phyloP scores from a whole-genome alignment of 2,888 invertebrate species.

The Ochropleura leucogaster region DNA sequence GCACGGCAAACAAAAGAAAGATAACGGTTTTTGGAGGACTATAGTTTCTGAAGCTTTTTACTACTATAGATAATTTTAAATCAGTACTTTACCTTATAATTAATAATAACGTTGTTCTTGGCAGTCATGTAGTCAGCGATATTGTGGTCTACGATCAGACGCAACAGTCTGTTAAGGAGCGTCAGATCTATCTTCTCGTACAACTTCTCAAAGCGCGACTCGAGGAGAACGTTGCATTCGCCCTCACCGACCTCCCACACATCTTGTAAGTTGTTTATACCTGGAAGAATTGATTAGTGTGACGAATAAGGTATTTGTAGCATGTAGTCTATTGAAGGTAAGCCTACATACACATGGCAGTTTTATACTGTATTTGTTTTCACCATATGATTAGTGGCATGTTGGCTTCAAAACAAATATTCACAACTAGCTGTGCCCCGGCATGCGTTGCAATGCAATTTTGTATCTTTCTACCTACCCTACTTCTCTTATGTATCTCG shows the following conservation, averaged over 20 bases:
- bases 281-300: conserved; percentile 69
- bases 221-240: conserved; percentile 99
- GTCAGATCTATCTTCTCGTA: conserved; percentile 99
- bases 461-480: too few relatives aligned
- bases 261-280: conserved; percentile 98
- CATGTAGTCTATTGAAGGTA: too few relatives aligned
- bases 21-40: background rate
- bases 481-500: too few relatives aligned
- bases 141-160: conserved; percentile 99
- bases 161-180: conserved; percentile 97
- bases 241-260: conserved; percentile 99
- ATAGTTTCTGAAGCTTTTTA: background rate
- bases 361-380: too few relatives aligned
- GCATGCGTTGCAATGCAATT: too few relatives aligned
- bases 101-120: conserved; percentile 99
- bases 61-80: background rate
- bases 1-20: background rate
- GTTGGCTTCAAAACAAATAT: too few relatives aligned
- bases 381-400: too few relatives aligned
- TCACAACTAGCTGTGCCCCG: too few relatives aligned
- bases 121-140: conserved; percentile 99
- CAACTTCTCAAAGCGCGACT: conserved; percentile 99
- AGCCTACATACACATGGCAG: background rate
- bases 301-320: background rate
- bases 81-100: conserved; percentile 95